Conservation (phyloP, 1,140 invertebrate species). For the Phocides pigmalion region DNA sequence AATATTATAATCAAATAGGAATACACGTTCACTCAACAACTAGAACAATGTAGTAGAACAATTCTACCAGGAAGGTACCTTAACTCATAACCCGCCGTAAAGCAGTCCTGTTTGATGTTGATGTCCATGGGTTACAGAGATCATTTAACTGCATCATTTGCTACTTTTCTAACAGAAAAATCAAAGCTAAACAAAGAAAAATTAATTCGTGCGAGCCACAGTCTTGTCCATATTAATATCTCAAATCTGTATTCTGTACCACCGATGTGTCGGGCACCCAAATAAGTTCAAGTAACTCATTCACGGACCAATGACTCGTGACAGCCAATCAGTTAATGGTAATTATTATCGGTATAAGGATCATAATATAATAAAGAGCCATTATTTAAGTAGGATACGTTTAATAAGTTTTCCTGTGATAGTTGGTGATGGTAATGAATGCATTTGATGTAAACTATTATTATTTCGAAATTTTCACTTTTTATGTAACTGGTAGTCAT, state of each 20-base stretch:
- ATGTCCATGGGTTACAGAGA: too few species aligned
- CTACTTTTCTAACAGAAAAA: not conserved
- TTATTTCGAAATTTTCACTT: too few species aligned
- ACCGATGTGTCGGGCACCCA: slow-evolving; percentile 5
- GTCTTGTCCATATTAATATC: slow-evolving; percentile 22
- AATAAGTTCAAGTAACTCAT: slow-evolving; percentile 21
- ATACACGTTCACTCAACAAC: too few species aligned
- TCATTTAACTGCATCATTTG: too few species aligned
- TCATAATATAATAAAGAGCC: slow-evolving; percentile 1
- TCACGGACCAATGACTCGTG: slow-evolving; percentile 16
- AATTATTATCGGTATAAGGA: slow-evolving; percentile 12
- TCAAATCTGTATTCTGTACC: slow-evolving; percentile 15
- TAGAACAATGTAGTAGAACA: too few species aligned
- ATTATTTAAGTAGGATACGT: not conserved
- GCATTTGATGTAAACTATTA: too few species aligned
- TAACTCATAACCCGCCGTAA: too few species aligned
- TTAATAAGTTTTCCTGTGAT: not conserved
- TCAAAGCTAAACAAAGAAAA: slow-evolving; percentile 3
- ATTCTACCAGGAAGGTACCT: too few species aligned
- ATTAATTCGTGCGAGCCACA: not conserved
- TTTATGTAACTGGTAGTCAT: too few species aligned
- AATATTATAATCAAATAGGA: too few species aligned
- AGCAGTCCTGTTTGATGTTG: too few species aligned
- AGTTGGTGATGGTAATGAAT: not conserved
- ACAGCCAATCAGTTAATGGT: slow-evolving; percentile 21